phyloP scores from a whole-genome alignment of 1,140 invertebrate genomes.

The Archivesica marissinica region DNA sequence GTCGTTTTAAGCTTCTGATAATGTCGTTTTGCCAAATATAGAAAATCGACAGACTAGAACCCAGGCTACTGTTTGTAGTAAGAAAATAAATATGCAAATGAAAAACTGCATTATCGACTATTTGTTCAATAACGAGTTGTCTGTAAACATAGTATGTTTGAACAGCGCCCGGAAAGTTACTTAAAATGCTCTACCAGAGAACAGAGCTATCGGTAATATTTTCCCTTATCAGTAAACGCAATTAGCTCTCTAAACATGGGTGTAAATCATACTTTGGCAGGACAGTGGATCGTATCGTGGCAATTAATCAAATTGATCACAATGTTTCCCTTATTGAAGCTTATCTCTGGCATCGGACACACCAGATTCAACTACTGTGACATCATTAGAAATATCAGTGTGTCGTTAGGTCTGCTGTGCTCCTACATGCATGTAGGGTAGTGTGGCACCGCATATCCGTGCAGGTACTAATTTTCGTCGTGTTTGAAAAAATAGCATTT shows the following conservation, averaged over 20 bases:
- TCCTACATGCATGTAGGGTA: too few species aligned
- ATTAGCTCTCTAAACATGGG: constrained; percentile 15
- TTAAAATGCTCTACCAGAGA: not conserved
- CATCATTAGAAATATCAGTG: not conserved
- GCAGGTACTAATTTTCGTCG: too few species aligned
- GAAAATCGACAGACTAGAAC: too few species aligned
- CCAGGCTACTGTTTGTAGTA: not conserved
- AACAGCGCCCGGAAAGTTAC: not conserved
- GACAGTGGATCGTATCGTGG: not conserved
- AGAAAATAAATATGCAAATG: not conserved
- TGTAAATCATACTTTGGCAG: constrained; percentile 22
- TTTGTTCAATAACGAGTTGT: too few species aligned
- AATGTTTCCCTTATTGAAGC: not conserved
- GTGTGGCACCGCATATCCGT: too few species aligned
- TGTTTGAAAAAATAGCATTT: too few species aligned
- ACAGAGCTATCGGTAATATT: not conserved
- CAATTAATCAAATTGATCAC: constrained; percentile 28
- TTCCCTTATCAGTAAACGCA: constrained; percentile 12
- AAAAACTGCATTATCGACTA: too few species aligned
- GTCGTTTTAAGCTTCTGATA: too few species aligned
- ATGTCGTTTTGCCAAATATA: too few species aligned
- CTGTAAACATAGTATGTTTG: not conserved
- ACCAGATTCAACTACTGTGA: not conserved
- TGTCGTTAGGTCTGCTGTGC: too few species aligned
- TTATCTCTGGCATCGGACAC: not conserved